Evolutionary conservation across 2,113 vertebrate genomes (phyloP).

Genomic region (Desmodus rotundus): DNA sequence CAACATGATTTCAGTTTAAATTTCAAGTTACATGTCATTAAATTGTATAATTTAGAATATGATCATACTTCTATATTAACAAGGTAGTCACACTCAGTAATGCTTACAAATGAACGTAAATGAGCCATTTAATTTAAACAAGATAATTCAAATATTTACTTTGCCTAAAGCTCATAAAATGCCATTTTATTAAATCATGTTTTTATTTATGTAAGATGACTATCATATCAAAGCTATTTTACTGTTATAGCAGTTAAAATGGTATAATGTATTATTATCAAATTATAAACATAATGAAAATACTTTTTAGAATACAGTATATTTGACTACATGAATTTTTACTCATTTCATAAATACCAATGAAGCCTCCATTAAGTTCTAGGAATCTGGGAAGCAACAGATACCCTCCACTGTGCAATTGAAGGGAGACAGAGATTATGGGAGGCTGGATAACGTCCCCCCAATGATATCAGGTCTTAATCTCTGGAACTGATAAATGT

Average conservation of each 20-base stretch:
- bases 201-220: slow-evolving; percentile 59
- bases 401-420: not conserved
- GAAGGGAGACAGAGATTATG: not conserved
- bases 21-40: slow-evolving; percentile 64
- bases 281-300: slow-evolving; percentile 33
- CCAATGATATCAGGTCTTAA: not conserved
- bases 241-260: slow-evolving; percentile 43
- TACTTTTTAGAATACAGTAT: slow-evolving; percentile 4
- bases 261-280: not conserved
- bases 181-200: slow-evolving; percentile 60
- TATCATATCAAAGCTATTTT: slow-evolving; percentile 43
- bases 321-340: not conserved
- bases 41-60: slow-evolving; percentile 56
- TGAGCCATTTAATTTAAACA: slow-evolving; percentile 61
- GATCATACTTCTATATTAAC: slow-evolving; percentile 46
- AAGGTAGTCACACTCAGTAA: slow-evolving; percentile 58
- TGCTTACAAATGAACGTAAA: slow-evolving; percentile 55
- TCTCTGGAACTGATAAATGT: not conserved
- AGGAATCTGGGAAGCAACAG: not conserved
- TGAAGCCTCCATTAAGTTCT: not conserved
- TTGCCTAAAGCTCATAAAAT: slow-evolving; percentile 63
- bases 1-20: slow-evolving; percentile 28
- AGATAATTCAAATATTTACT: slow-evolving; percentile 57
- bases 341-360: not conserved
- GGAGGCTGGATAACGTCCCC: not conserved